phyloP scores from a whole-genome alignment of 2,797 vertebrate genomes.

The Crax fasciolata region DNA sequence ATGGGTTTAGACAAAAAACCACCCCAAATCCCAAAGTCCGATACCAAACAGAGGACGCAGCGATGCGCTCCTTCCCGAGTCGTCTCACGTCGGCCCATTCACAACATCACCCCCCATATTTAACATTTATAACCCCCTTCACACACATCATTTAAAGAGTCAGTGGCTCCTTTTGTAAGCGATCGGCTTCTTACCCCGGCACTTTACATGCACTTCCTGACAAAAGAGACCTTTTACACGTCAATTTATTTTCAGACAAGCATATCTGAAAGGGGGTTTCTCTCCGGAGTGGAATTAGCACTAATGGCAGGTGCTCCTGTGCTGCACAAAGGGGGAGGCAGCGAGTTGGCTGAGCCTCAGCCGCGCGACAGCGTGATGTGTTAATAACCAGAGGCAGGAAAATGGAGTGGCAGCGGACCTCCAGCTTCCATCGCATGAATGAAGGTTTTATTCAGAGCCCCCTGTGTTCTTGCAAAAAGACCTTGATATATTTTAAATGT shows the following conservation, averaged over 20 bases:
- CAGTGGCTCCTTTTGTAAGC: constrained; percentile 56
- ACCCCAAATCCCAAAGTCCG: neutral
- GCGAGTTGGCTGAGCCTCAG: constrained; percentile 28
- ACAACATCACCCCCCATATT: neutral
- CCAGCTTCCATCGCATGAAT: constrained; percentile 39
- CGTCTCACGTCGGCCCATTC: neutral
- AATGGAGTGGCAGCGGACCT: constrained; percentile 39
- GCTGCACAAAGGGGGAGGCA: constrained; percentile 65
- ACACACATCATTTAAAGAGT: neutral
- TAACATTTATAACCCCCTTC: neutral
- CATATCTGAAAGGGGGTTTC: constrained; percentile 74
- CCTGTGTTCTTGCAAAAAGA: constrained; percentile 13
- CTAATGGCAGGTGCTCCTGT: constrained; percentile 68
- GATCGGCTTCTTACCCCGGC: constrained; percentile 11
- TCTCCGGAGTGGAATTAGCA: constrained; percentile 58
- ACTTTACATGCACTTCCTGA: constrained; percentile 24
- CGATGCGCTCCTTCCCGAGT: neutral
- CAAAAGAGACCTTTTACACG: constrained; percentile 73
- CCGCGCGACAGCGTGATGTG: constrained; percentile 70
- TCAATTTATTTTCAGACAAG: constrained; percentile 78
- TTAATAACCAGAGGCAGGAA: constrained; percentile 71
- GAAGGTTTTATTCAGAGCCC: constrained; percentile 72
- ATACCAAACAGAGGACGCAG: neutral
- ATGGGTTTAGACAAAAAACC: neutral
- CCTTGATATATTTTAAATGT: constrained; percentile 54